These are phyloP conservation scores for Diorhabda elongata DNA, from an alignment of 1,140 invertebrate genomes.

Conservation along the genomic window DNA sequence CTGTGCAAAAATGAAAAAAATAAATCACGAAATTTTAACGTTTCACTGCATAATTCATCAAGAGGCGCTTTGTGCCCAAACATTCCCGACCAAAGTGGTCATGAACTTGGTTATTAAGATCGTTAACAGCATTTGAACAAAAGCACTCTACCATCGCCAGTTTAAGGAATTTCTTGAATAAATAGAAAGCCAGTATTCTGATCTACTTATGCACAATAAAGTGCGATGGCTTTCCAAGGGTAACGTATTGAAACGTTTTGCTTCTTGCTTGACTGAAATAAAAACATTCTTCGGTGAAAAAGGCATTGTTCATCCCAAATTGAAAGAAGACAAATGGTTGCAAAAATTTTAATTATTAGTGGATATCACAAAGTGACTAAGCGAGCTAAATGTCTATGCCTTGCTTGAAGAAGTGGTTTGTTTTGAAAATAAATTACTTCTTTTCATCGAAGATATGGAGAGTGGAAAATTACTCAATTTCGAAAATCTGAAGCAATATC, in stretches of 20 bases:
- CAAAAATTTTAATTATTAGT: conserved; percentile 32
- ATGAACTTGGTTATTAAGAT: no score
- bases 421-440: conserved; percentile 40
- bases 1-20: conserved; percentile 35
- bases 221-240: no score
- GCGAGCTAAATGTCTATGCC: conserved; percentile 35
- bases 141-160: no score
- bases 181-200: conserved; percentile 37
- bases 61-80: conserved; percentile 19
- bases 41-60: conserved; percentile 40
- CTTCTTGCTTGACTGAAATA: conserved; percentile 33
- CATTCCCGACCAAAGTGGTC: no score
- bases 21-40: conserved; percentile 38
- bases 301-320: conserved; percentile 37
- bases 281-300: conserved; percentile 38
- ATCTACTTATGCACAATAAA: conserved; percentile 38
- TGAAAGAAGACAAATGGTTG: conserved; percentile 27
- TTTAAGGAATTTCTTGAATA: conserved; percentile 25
- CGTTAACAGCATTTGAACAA: no score
- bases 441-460: conserved; percentile 27
- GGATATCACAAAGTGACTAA: conserved; percentile 37
- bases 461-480: conserved; percentile 15
- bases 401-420: conserved; percentile 29
- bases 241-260: conserved; percentile 20
- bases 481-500: conserved; percentile 22